Evolutionary conservation across 2,113 vertebrate genomes (phyloP).

Genomic region (Tauraco erythrolophus): DNA sequence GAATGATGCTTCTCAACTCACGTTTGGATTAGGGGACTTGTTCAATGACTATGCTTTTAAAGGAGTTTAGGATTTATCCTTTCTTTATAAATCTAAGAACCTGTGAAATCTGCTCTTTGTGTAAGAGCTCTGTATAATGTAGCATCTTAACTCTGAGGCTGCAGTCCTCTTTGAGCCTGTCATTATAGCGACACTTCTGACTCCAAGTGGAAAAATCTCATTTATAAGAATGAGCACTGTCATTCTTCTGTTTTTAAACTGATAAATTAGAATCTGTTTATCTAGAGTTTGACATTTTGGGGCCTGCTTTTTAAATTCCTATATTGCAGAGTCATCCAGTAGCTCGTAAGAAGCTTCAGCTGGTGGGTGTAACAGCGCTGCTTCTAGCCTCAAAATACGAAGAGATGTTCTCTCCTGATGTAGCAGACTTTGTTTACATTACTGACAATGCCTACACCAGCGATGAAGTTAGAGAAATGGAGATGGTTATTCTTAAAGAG

Average conservation of each 20-base stretch:
- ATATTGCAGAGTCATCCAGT: conserved; percentile 82
- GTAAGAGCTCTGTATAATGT: background rate
- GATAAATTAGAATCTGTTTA: background rate
- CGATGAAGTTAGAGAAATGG: conserved; percentile 90
- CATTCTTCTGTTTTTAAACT: background rate
- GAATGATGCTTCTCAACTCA: fast-evolving
- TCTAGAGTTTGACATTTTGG: background rate
- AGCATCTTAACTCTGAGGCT: background rate
- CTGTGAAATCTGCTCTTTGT: no score
- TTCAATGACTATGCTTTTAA: background rate
- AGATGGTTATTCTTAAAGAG: conserved; percentile 81
- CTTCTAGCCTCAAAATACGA: conserved; percentile 94
- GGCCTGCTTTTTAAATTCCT: background rate
- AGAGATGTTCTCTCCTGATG: conserved; percentile 87
- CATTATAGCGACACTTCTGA: background rate
- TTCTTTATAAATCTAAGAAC: background rate
- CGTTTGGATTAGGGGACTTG: background rate
- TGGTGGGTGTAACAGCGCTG: conserved; percentile 90
- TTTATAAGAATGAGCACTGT: background rate
- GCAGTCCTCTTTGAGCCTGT: background rate
- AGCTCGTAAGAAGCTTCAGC: conserved; percentile 87
- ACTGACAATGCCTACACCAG: conserved; percentile 89
- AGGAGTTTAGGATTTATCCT: background rate
- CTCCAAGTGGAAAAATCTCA: background rate
- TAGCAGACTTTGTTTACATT: conserved; percentile 92